These are phyloP conservation scores for Phania funesta DNA, from an alignment of 2,888 invertebrate species.

Conservation along the genomic window DNA sequence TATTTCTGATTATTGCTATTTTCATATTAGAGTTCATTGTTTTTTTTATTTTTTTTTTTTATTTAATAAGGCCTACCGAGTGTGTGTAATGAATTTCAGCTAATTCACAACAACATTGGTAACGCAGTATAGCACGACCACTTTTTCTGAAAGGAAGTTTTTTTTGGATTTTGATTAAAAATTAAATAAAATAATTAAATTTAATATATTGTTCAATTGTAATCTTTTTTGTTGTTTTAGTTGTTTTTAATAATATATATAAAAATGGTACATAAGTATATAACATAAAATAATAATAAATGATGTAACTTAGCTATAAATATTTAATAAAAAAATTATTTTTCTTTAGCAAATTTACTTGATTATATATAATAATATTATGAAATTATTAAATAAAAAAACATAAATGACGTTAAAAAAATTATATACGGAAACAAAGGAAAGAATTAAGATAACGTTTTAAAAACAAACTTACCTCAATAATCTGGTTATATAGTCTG, in stretches of 20 bases:
- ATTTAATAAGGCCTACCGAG: constrained; percentile 79
- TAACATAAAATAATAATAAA: constrained; percentile 26
- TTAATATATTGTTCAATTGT: constrained; percentile 60
- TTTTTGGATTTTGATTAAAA: constrained; percentile 62
- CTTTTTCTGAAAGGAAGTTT: constrained; percentile 79
- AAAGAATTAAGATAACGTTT: neutral
- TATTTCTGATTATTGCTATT: constrained; percentile 22
- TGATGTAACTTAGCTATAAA: constrained; percentile 45
- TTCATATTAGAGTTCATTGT: constrained; percentile 13
- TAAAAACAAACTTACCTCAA: constrained; percentile 85
- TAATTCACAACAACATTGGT: constrained; percentile 81
- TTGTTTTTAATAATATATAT: neutral
- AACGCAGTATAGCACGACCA: constrained; percentile 81
- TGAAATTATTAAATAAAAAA: constrained; percentile 2
- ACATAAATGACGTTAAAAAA: constrained; percentile 10
- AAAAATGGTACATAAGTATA: constrained; percentile 17
- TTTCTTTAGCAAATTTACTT: constrained; percentile 54
- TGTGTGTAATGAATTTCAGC: constrained; percentile 81
- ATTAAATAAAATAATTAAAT: constrained; percentile 66
- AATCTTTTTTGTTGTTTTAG: neutral
- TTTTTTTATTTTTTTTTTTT: neutral
- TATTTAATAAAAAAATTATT: constrained; percentile 26
- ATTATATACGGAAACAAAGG: neutral
- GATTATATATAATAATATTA: neutral
- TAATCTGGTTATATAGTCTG: constrained; percentile 94